phyloP scores from a whole-genome alignment of 1,140 invertebrate genomes.

The Drosophila micromelanica region DNA sequence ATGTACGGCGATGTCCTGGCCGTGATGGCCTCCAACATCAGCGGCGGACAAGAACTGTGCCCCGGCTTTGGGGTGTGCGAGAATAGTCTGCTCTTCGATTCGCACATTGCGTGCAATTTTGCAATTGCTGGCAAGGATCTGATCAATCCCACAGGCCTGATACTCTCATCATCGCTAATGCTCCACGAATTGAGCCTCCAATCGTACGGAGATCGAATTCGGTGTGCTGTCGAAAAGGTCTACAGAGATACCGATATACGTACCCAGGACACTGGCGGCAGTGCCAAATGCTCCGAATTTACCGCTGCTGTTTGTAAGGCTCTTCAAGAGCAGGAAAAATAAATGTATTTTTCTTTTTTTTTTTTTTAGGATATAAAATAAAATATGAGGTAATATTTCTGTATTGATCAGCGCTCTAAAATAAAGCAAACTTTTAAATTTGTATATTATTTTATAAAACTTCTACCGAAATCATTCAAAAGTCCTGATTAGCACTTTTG shows the following conservation, averaged over 20 bases:
- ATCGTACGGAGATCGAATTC: slow-evolving; percentile 24
- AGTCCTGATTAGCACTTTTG: no score
- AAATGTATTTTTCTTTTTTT: no score
- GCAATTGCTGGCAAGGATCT: slow-evolving; percentile 36
- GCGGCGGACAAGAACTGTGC: slow-evolving; percentile 45
- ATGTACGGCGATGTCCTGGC: slow-evolving; percentile 70
- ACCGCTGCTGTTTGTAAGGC: slow-evolving; percentile 48
- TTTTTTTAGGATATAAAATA: no score
- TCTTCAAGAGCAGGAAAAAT: not conserved
- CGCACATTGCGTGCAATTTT: not conserved
- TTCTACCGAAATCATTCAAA: no score
- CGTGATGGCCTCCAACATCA: slow-evolving; percentile 48
- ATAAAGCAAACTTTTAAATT: no score
- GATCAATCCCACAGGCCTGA: slow-evolving; percentile 61
- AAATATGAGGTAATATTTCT: no score
- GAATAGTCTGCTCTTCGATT: slow-evolving; percentile 40
- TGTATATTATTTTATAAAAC: no score
- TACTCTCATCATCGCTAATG: slow-evolving; percentile 51
- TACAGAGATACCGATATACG: slow-evolving; percentile 56
- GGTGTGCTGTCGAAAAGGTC: slow-evolving; percentile 34
- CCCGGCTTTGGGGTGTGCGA: slow-evolving; percentile 50
- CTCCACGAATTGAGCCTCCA: slow-evolving; percentile 29
- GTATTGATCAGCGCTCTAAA: no score
- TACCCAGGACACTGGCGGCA: slow-evolving; percentile 55
- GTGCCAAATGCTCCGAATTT: slow-evolving; percentile 56